Base-by-base conservation (phyloP, 2,797 vertebrate species). In the Alfaro cultratus region DNA sequence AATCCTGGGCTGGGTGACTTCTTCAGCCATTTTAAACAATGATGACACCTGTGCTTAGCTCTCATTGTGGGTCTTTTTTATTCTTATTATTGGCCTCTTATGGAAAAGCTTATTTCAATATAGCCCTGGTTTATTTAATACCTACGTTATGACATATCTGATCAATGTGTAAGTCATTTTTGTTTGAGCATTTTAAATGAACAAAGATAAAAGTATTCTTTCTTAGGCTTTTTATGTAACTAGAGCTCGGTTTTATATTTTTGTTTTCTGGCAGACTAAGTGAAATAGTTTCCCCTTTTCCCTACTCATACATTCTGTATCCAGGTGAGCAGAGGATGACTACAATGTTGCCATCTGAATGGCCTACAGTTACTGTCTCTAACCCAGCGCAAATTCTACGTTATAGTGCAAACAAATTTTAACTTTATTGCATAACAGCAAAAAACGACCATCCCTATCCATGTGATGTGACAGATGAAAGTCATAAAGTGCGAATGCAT, bases 401-500 rank as follows among this genome's bases (percentile, higher is more conserved):
- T 94, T 95, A 72, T 72, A 96, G 96, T 96, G 96, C 96, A 96
- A 96, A 96, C 85, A 87, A 88, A 88, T 91, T 79, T 67, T 67
- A 86, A 94, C 90, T 92, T 95, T 95, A 96, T 96, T 96, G 95
- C 95, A 96, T 96, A 95, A 95, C 92, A 95, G 94, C 95, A 94
- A 94, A 51, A 81, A 72, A 72, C 68, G 72, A 92, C 67, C 78
- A 60, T 89, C 85, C 82, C 82, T 82, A 89, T 77, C 83, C 86
- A 88, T 88, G 83, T 89, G 81, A 89, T 94, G 84, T 94, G 91
- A 95, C 94, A 87, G 94, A 94, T 91, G 88, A 90, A 95, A 96
- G 94, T 93, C 85, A 94, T 96, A 96, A 96, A 96, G 96, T 96
- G 95, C 95, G 87, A 95, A 95, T 96, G 95, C 95, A 95, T 93